Evolutionary conservation across 1,140 invertebrate genomes (phyloP), one percentile per base, ranked within the genome.

Genomic region (Matsumurasca onukii): DNA sequence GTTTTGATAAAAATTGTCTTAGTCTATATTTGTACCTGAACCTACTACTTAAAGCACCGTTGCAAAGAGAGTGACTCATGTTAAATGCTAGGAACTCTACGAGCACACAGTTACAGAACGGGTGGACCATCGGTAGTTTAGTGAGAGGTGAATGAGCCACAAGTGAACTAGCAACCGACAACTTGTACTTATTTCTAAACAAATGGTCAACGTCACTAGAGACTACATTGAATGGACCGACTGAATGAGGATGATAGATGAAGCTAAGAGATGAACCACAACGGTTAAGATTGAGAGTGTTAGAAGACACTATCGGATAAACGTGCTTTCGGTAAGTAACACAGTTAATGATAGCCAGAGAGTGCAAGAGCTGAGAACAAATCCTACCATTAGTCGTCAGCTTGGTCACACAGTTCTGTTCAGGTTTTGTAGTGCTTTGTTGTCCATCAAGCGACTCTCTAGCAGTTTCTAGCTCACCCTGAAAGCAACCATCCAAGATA

Each of bases 61-160:
- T n/a, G n/a, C n/a, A n/a, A n/a, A n/a, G 3, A 52, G 12, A 52
- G 22, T 24, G 12, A 15, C 22, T 52, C 22, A 52, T 3, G 12
- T 12, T 24, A n/a, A 5, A 5, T n/a, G 49, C 3, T 20, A 52
- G 22, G 22, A 52, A 52, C 13, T 5, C 12, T 13, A 52, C 22
- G 3, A 52, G 49, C 5, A 52, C 49, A 52, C 49, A 52, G 22
- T 52, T 52, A 20, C 49, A 52, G 22, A 52, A 52, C 5, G 49
- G 49, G 22, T 52, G 49, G 22, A 52, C 49, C 49, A 52, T 52
- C 3, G 49, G 49, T 24, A 52, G 22, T 20, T 52, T 52, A n/a
- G 49, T 12, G 12, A 5, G 3, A 5, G 3, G 12, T 52, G 12
- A 15, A 52, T 52, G 49, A 13, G 20, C 12, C 12, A 52, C 5